Percentiles rank a stretch among this genome's conserved stretches.
These are phyloP conservation scores for Heterochromis multidens DNA, from an alignment of 2,113 vertebrate genomes.

Conservation along the genomic window DNA sequence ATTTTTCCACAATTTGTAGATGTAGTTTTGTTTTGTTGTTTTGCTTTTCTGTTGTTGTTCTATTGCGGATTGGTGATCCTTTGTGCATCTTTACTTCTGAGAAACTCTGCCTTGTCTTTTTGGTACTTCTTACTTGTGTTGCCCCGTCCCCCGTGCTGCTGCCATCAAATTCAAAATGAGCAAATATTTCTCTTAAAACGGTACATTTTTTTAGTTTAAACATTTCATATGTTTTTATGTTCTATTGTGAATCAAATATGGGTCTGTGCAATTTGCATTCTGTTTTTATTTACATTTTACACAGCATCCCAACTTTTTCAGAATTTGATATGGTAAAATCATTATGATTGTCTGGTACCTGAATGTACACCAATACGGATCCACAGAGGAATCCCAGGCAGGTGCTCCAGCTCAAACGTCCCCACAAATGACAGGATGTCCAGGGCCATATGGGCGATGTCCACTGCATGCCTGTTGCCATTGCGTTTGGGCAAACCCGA, in stretches of 20 bases:
- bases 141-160: background rate
- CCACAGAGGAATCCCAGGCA: slow-evolving; percentile 94
- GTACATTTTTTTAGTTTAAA: background rate
- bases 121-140: background rate
- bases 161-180: background rate
- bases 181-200: background rate
- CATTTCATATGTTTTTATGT: background rate
- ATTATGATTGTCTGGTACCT: slow-evolving; percentile 70
- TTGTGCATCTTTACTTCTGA: background rate
- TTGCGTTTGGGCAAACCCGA: slow-evolving; percentile 94
- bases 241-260: background rate
- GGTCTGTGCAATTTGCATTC: too few relatives aligned
- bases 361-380: slow-evolving; percentile 98
- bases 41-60: too few relatives aligned
- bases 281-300: background rate
- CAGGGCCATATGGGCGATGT: slow-evolving; percentile 94
- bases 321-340: background rate
- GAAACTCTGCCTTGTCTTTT: fast-evolving
- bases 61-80: background rate
- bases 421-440: slow-evolving; percentile 95
- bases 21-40: too few relatives aligned
- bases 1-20: background rate
- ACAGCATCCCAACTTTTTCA: background rate
- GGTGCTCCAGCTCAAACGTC: slow-evolving; percentile 88
- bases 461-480: slow-evolving; percentile 90